phyloP scores from a whole-genome alignment of 2,888 invertebrate genomes.

The Xylota segnis region DNA sequence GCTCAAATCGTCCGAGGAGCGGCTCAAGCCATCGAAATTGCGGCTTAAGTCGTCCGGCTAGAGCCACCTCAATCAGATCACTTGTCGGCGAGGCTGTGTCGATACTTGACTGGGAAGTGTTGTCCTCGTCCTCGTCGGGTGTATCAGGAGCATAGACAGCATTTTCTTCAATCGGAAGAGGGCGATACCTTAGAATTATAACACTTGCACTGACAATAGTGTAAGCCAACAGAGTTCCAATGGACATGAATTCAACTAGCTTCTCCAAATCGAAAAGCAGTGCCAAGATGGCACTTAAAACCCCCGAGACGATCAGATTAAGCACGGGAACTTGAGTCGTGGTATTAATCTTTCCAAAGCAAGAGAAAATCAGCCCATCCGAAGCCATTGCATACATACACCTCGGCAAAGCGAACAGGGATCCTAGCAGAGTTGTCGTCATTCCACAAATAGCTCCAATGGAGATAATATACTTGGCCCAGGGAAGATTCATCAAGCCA shows the following conservation, averaged over 20 bases:
- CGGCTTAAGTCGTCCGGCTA: constrained; percentile 91
- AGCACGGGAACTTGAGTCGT: constrained; percentile 92
- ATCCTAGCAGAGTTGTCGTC: constrained; percentile 94
- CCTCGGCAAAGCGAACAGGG: constrained; percentile 93
- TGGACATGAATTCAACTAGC: constrained; percentile 97
- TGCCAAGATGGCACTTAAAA: constrained; percentile 91
- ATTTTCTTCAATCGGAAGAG: constrained; percentile 85
- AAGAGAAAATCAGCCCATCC: constrained; percentile 93
- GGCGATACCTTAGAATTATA: constrained; percentile 93
- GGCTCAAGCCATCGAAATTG: constrained; percentile 91
- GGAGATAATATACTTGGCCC: constrained; percentile 94
- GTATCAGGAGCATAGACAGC: constrained; percentile 85
- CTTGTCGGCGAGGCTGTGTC: constrained; percentile 87
- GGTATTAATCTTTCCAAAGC: constrained; percentile 90
- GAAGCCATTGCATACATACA: constrained; percentile 96
- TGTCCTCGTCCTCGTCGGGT: constrained; percentile 86
- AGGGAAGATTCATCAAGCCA: constrained; percentile 89
- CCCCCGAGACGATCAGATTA: constrained; percentile 91
- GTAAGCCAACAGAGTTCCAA: constrained; percentile 94
- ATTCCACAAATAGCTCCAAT: constrained; percentile 96
- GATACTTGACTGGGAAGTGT: constrained; percentile 87
- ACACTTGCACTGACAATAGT: constrained; percentile 96
- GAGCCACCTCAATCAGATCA: constrained; percentile 86
- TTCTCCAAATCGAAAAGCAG: constrained; percentile 94
- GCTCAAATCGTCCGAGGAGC: constrained; percentile 89